phyloP scores from a whole-genome alignment of 1,140 invertebrate genomes.

The Ephestia elutella region DNA sequence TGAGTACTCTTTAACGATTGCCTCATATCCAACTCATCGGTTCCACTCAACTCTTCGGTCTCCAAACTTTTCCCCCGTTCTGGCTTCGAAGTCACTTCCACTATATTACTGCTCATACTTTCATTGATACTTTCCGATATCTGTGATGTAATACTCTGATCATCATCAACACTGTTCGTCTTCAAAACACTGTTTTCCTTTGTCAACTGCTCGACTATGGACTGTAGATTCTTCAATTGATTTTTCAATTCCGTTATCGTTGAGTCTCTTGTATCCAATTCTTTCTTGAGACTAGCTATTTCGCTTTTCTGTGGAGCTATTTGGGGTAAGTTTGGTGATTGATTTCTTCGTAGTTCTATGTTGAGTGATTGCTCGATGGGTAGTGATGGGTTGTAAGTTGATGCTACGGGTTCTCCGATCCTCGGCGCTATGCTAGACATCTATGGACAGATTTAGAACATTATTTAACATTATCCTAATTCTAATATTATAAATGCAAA shows the following conservation, averaged over 20 bases:
- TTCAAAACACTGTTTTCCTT: slow-evolving; percentile 82
- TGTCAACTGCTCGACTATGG: slow-evolving; percentile 78
- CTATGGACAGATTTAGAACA: slow-evolving; percentile 23
- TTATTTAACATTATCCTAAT: not conserved
- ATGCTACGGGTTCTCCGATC: slow-evolving; percentile 55
- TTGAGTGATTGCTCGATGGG: slow-evolving; percentile 44
- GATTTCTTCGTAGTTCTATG: slow-evolving; percentile 25
- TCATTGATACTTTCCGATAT: slow-evolving; percentile 35
- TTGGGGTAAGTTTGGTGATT: slow-evolving; percentile 24
- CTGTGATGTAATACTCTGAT: slow-evolving; percentile 52
- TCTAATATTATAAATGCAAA: no score
- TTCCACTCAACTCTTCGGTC: slow-evolving; percentile 38
- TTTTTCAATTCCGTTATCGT: slow-evolving; percentile 77
- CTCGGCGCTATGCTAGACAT: slow-evolving; percentile 41
- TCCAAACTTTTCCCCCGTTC: slow-evolving; percentile 56
- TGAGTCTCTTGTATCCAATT: slow-evolving; percentile 63
- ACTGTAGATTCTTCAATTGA: slow-evolving; percentile 77
- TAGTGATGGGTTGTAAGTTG: slow-evolving; percentile 58
- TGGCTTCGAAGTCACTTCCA: slow-evolving; percentile 33
- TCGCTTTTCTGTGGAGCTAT: slow-evolving; percentile 30
- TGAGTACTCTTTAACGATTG: slow-evolving; percentile 67
- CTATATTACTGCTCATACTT: slow-evolving; percentile 45
- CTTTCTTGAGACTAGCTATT: slow-evolving; percentile 56
- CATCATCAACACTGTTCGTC: slow-evolving; percentile 59
- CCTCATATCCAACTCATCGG: slow-evolving; percentile 36